Evolutionary conservation across 2,888 invertebrate genomes (phyloP).

Genomic region (Arrhopalites spinosus): DNA sequence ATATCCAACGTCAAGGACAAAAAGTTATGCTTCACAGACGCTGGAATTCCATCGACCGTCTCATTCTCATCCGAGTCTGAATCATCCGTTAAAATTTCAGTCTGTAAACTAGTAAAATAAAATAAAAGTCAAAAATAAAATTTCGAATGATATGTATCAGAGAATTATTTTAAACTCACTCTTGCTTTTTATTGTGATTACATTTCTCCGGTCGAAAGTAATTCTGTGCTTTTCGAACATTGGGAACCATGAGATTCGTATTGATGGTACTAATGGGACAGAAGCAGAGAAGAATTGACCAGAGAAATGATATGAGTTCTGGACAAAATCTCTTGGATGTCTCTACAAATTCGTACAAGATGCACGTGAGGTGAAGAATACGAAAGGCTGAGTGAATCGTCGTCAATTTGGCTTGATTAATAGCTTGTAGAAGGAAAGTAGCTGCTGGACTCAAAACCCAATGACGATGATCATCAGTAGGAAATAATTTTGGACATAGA

Average conservation of each 20-base stretch:
- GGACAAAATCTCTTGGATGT: conserved; percentile 33
- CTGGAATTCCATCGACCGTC: neutral
- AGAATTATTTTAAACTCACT: neutral
- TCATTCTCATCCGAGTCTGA: neutral
- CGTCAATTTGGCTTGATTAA: conserved; percentile 22
- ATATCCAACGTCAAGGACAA: conserved; percentile 6
- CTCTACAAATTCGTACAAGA: conserved; percentile 31
- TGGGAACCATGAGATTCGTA: conserved; percentile 24
- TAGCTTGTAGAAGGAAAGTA: conserved; percentile 13
- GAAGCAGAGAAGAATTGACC: conserved; percentile 30
- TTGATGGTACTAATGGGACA: conserved; percentile 13
- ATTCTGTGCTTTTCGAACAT: conserved; percentile 25
- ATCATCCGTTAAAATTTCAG: neutral
- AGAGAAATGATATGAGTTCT: conserved; percentile 24
- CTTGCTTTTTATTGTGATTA: neutral
- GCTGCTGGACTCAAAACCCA: conserved; percentile 78
- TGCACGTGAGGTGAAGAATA: conserved; percentile 12
- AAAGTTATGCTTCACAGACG: neutral
- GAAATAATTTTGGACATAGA: conserved; percentile 77
- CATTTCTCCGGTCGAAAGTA: neutral
- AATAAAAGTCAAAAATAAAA: neutral
- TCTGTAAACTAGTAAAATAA: neutral
- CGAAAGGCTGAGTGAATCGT: conserved; percentile 8
- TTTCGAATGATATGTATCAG: neutral
- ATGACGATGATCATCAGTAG: conserved; percentile 89